These are phyloP conservation scores for Anoplophora glabripennis DNA, from an alignment of 1,140 invertebrate genomes.

Conservation along the genomic window DNA sequence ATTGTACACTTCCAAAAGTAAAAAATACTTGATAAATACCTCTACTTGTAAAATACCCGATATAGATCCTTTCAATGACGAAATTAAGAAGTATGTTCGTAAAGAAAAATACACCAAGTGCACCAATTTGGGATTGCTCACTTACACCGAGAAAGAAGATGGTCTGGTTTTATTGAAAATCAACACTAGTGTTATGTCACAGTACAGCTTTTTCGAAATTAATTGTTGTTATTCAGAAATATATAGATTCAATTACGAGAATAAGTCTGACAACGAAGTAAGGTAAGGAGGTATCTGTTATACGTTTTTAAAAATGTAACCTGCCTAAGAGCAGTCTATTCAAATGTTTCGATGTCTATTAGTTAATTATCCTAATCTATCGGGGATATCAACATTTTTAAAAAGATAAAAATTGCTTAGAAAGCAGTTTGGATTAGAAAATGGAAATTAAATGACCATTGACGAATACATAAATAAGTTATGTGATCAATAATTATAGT, in stretches of 20 bases:
- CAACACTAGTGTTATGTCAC: slow-evolving; percentile 19
- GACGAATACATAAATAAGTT: no score
- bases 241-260: slow-evolving; percentile 23
- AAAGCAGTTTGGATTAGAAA: no score
- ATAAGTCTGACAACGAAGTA: slow-evolving; percentile 20
- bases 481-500: no score
- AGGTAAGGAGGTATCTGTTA: slow-evolving; percentile 24
- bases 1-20: neutral
- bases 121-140: slow-evolving; percentile 23
- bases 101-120: slow-evolving; percentile 27
- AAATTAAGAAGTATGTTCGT: slow-evolving; percentile 28
- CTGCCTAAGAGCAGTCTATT: neutral
- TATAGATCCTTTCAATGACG: slow-evolving; percentile 33
- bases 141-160: slow-evolving; percentile 29
- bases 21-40: slow-evolving; percentile 32
- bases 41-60: slow-evolving; percentile 37
- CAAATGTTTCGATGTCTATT: no score
- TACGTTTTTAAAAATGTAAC: slow-evolving; percentile 7
- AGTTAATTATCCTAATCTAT: no score
- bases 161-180: slow-evolving; percentile 23
- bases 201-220: slow-evolving; percentile 25
- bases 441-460: no score
- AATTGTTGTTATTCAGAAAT: slow-evolving; percentile 37
- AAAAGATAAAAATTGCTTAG: no score
- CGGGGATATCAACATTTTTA: no score